Evolutionary conservation across 1,140 invertebrate genomes (phyloP), one percentile per base, ranked within the genome.

Genomic region (Bactericera cockerelli): DNA sequence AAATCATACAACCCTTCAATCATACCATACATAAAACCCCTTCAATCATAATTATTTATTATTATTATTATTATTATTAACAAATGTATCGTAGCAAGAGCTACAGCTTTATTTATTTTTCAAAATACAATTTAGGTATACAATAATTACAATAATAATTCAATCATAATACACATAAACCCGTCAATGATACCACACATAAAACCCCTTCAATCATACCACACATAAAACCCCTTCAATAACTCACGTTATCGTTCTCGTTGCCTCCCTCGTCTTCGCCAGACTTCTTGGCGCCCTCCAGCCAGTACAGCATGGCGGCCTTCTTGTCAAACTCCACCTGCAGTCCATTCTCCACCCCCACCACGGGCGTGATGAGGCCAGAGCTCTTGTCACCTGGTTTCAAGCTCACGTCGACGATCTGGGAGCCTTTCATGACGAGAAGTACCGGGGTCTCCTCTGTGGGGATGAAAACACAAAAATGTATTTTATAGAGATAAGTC

Each of bases 241-340:
- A n/a, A 70, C 68, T 70, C 69, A 72, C 83, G 61, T 87, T 86
- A 65, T 83, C 79, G 64, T 66, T 69, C 66, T 72, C 73, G 64
- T 71, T 75, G 59, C 75, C 74, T 64, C 69, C 69, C 53, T 74
- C 71, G 42, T 82, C 82, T 26, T 84, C 80, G 19, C 79, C 80
- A 8, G 42, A 4, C 42, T 49, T 49, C 25, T 81, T 77, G 42
- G 81, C 81, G 2, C 81, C 75, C 71, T 93, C 87, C 2, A 93
- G 73, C 87, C 88, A 94, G 69, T 86, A 95, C 3, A 97, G 75
- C 4, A 76, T 81, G 63, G 85, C 83, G 1, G 84, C 83, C 63
- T 83, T 81, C 22, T 88, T 80, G 68, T 98, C 94, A 68, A 88
- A 98, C 67, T 98, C 94, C 55, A 98, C 76, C 61, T 93, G 85